Conservation (phyloP, 1,140 invertebrate species). For the Bombus turneri region DNA sequence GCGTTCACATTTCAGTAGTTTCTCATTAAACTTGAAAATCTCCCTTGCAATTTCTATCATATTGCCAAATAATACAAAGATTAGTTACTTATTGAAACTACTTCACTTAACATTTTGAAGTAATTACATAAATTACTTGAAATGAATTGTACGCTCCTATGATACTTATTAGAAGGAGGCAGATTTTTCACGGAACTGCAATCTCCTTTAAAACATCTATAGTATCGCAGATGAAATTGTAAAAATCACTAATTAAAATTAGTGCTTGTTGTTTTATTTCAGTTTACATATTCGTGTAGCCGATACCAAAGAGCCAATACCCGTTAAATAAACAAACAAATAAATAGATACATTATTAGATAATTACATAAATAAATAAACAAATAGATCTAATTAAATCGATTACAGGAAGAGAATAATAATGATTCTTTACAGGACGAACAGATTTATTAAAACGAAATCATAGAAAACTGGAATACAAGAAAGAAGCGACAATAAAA, state of each 20-base stretch:
- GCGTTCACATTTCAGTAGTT: neutral
- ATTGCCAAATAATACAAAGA: neutral
- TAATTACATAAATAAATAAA: neutral
- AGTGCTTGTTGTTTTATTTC: too few species aligned
- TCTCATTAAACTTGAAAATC: conserved; percentile 11
- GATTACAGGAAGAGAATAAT: neutral
- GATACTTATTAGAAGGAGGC: too few species aligned
- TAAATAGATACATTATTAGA: neutral
- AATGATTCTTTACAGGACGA: neutral
- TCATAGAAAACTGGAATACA: neutral
- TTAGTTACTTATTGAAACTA: neutral
- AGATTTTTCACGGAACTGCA: too few species aligned
- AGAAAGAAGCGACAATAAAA: neutral
- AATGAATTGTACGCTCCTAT: too few species aligned
- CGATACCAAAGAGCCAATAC: too few species aligned
- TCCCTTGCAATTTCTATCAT: too few species aligned
- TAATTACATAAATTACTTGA: neutral
- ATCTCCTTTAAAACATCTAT: too few species aligned
- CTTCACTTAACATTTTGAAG: neutral
- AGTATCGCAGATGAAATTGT: too few species aligned
- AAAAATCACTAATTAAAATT: too few species aligned
- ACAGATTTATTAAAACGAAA: neutral
- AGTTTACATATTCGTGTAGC: too few species aligned
- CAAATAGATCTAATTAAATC: neutral
- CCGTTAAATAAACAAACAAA: too few species aligned